Base-by-base conservation (phyloP, 2,888 invertebrate species). In the Sphaerophoria rueppellii region DNA sequence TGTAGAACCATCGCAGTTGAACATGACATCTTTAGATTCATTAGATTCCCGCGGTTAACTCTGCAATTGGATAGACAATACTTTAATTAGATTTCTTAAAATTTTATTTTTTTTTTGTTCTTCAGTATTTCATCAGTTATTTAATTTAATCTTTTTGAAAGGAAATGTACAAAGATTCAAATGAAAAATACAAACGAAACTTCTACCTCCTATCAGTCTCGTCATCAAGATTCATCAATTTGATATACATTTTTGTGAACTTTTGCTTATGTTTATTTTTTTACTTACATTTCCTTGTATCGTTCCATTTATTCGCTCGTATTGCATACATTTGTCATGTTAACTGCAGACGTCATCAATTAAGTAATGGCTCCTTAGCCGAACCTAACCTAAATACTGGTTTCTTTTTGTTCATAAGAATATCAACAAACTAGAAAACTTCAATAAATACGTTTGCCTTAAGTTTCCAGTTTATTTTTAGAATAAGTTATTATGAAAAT, bases 201-300 rank as follows among this genome's bases (percentile, higher is more conserved):
- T 72, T 37, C n/a, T 69, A 73, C 61, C 63, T 67, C 52, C 50
- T 54, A 74, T 88, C 87, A 87, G 88, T 88, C 88, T 87, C 88
- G 88, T 88, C 87, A 88, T 88, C 83, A 16, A 77, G 86, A 79
- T 32, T 88, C 88, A 88, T 88, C 60, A 60, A 43, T 43, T 43
- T 37, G 40, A 58, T 40, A 58, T 24, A 58, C 11, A 3, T 4
- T 16, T 9, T 37, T 9, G 35, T 12, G 58, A 37, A 50, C 14
- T 16, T 40, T 16, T 6, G 5, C 5, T 50, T 14, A 54, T 14
- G 14, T 24, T 24, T 52, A 11, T 37, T 0, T 16, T 37, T 67
- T 48, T 5, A 94, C 97, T 95, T 93, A 98, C 98, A 99, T 99
- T 78, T 99, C 99, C 93, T 99, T 99, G 93, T 99, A 92, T 99